Evolutionary conservation across 2,113 vertebrate genomes (phyloP), one percentile per base, ranked within the genome.

Genomic region (Cromileptes altivelis): DNA sequence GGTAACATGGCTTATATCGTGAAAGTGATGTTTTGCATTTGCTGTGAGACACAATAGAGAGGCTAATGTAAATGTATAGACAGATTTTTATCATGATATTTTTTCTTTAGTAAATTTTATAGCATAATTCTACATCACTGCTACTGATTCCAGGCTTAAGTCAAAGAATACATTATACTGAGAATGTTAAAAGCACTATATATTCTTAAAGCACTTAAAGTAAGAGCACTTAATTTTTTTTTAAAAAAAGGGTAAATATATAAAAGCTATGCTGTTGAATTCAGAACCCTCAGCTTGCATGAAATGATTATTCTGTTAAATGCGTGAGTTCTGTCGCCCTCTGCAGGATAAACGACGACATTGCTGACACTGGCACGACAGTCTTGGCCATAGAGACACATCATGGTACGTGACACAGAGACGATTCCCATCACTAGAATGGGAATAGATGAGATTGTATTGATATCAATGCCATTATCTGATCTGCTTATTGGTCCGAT

Each of bases 351-450:
- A 97, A 96, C 81, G 95, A 96, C 85, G 95, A 96, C 60, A 94
- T 90, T 83, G 93, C 96, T 0, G 96, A 97, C 78, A 96, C 95
- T 57, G 95, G 94, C 1, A 90, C 96, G 0, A 96, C 97, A n/a
- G 96, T 97, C 45, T 92, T 97, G 90, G 96, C 96, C 6, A 95
- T 97, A n/a, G 96, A 97, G 91, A 96, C 97, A 0, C 96, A 97
- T 84, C 96, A 96, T 0, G 92, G 93, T 91, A 80, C 27, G 88
- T 83, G 13, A 71, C 75, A 40, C 19, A 23, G 47, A 63, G 15
- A 78, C 33, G 25, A 57, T 30, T 64, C 7, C n/a, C 9, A 8
- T 70, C 19, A 25, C 50, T 25, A 47, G 42, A 8, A 45, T 45
- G 42, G 42, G 11, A 45, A 45, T 45, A 11, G 42, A 42, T 10